Base-by-base conservation (phyloP, 92 coral and sea anemone genomes). In the Pocillopora meandrina region DNA sequence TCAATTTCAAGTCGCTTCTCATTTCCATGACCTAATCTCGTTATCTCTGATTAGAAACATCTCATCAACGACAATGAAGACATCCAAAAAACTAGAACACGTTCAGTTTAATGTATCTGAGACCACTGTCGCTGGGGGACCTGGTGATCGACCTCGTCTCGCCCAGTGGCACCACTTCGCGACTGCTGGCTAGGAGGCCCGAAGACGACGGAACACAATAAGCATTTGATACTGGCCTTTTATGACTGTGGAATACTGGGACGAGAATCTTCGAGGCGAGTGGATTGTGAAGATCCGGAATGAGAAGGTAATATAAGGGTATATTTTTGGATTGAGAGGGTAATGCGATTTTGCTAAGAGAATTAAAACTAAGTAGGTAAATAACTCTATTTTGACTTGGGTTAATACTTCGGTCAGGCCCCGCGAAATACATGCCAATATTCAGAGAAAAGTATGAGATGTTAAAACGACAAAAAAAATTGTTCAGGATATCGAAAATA, bases 191-290 rank as follows among this genome's bases (percentile, higher is more conserved):
- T 11, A 89, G 75, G 20, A 85, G 96, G n/a, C 76, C 71, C 21
- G 35, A 9, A 9, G 96, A 93, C 56, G 56, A 72, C 56, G 88
- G 94, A 5, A 10, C 35, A 0, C 94, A 94, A 1, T 87, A 90
- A n/a, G 83, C 19, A 15, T 23, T 23, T 23, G 26, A 23, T 85
- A 75, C 66, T 93, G 96, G 96, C 84, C 96, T 5, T 93, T 93
- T 74, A 93, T 75, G 87, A 81, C 87, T 47, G 88, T 90, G 77
- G 92, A 93, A 56, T 62, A 90, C 15, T 93, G 96, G 96, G 96
- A 91, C 61, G 96, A 93, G 79, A 83, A 93, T 12, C 96, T 93
- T 0, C 74, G 70, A 8, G 96, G 96, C 33, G 74, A 78, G 9
- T 93, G 96, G 96, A 84, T 91, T 59, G 84, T 93, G 23, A 60